Evolutionary conservation across 2,113 vertebrate genomes (phyloP).

Genomic region (Zootoca vivipara): DNA sequence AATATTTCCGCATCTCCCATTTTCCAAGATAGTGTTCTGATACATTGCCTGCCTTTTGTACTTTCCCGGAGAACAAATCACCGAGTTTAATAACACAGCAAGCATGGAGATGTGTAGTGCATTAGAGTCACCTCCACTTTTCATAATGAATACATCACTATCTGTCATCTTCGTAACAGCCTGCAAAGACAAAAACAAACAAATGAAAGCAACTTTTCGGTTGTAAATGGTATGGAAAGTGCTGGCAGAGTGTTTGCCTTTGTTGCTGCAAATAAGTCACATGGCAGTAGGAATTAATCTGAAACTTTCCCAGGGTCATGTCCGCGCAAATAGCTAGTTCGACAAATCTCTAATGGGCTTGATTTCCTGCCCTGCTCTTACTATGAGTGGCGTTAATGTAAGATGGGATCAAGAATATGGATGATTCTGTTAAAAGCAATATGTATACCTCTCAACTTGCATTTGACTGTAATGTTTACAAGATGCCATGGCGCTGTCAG

Average conservation of each 20-base stretch:
- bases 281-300: conserved; percentile 26
- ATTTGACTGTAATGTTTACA: not conserved
- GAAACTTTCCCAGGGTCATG: not conserved
- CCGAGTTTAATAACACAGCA: conserved; percentile 55
- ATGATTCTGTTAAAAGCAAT: not conserved
- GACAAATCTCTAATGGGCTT: not conserved
- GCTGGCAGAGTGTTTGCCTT: conserved; percentile 43
- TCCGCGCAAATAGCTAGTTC: not conserved
- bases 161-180: conserved; percentile 53
- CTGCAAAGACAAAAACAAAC: conserved; percentile 43
- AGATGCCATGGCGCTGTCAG: too few relatives aligned
- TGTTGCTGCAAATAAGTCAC: conserved; percentile 47
- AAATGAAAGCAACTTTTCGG: conserved; percentile 19
- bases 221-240: conserved; percentile 59
- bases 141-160: conserved; percentile 54
- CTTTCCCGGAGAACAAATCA: conserved; percentile 51
- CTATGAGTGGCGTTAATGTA: too few relatives aligned
- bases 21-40: conserved; percentile 46
- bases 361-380: not conserved
- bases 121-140: conserved; percentile 68
- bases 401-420: not conserved
- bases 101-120: conserved; percentile 39
- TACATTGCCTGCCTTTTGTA: conserved; percentile 48
- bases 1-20: conserved; percentile 41
- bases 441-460: not conserved